These are phyloP conservation scores for Phengaris arion DNA, from an alignment of 2,888 invertebrate species.

Conservation along the genomic window DNA sequence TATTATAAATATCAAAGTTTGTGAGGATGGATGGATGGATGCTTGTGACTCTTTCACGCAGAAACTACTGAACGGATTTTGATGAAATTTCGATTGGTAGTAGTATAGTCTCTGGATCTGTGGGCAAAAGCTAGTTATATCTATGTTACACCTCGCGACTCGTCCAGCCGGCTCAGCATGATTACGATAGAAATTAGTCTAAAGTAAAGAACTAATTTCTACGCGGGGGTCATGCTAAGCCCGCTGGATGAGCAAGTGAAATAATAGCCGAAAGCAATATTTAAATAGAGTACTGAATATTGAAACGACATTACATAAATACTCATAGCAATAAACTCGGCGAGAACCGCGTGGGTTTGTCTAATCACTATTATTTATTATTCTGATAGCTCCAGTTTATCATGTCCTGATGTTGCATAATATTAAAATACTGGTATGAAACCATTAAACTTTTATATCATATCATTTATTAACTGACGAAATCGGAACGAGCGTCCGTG, in stretches of 20 bases:
- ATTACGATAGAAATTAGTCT: no score
- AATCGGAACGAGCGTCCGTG: not conserved
- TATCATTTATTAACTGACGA: not conserved
- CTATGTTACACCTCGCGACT: no score
- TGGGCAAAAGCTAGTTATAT: no score
- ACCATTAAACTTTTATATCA: not conserved
- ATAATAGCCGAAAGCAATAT: not conserved
- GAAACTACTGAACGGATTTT: no score
- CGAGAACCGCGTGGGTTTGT: not conserved
- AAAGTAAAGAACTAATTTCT: no score
- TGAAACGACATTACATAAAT: slow-evolving; percentile 11
- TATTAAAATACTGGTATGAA: not conserved
- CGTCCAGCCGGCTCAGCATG: no score
- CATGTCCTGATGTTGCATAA: slow-evolving; percentile 7
- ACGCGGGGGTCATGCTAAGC: no score
- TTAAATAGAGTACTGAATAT: not conserved
- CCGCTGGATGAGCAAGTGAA: not conserved
- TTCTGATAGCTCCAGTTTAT: not conserved
- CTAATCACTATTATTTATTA: slow-evolving; percentile 10
- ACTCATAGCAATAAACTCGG: not conserved
- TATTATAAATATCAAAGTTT: no score
- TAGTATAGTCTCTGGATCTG: no score
- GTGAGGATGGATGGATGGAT: no score
- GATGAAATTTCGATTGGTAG: no score
- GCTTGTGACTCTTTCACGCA: no score